phyloP scores from a whole-genome alignment of 2,888 invertebrate genomes.

The Galerucella calmariensis region DNA sequence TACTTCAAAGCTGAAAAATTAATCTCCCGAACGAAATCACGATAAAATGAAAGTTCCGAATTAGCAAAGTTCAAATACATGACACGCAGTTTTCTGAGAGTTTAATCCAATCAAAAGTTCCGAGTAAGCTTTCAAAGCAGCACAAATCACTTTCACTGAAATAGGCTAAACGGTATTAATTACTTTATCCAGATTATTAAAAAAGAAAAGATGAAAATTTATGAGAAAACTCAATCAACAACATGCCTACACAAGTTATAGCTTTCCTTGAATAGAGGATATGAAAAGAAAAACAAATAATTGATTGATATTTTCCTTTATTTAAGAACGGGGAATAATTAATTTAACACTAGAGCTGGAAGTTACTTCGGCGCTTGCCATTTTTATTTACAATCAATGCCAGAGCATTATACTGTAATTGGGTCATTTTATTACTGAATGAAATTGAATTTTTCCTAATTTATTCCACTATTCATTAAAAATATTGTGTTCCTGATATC shows the following conservation, averaged over 20 bases:
- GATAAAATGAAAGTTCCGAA: constrained; percentile 27
- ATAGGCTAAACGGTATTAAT: constrained; percentile 37
- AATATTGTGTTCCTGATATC: too few species aligned
- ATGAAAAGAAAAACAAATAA: too few species aligned
- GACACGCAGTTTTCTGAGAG: constrained; percentile 38
- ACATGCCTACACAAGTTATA: neutral
- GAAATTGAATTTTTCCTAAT: too few species aligned
- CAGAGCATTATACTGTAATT: too few species aligned
- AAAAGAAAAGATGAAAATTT: constrained; percentile 18
- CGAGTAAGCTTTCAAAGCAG: constrained; percentile 36
- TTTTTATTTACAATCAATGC: too few species aligned
- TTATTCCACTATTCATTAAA: too few species aligned
- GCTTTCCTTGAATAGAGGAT: neutral
- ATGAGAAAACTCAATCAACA: constrained; percentile 24
- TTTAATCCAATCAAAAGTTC: constrained; percentile 44
- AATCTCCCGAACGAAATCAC: constrained; percentile 21
- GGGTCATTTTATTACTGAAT: too few species aligned
- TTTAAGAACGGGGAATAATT: too few species aligned
- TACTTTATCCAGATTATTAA: constrained; percentile 37
- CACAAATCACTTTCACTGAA: constrained; percentile 38
- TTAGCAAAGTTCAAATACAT: constrained; percentile 29
- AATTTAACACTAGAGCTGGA: too few species aligned
- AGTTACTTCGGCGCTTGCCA: too few species aligned
- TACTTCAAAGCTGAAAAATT: constrained; percentile 6
- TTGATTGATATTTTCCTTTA: neutral